Evolutionary conservation across 92 coral and sea anemone species (phyloP), one percentile per base, ranked within the genome.

Genomic region (Zoanthus sociatus): DNA sequence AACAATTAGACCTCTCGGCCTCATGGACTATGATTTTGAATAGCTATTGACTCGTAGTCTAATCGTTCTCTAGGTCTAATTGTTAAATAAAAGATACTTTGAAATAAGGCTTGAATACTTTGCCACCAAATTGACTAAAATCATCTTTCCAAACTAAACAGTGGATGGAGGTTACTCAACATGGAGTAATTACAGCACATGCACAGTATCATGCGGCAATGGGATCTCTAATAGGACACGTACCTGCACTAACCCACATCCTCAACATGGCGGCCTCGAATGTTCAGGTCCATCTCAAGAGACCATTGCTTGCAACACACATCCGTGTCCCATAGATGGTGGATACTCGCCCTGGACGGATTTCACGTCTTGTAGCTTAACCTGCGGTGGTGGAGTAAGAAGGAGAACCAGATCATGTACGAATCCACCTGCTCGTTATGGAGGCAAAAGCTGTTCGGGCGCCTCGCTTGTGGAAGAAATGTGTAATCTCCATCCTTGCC

Each of bases 371-470:
- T 93, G 96, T 51, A 88, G 85, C 51, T 73, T 77, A 45, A 51
- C 92, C 10, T 93, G 96, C 50, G 92, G 89, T 66, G 94, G 92
- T 2, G 96, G 96, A 37, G 71, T 47, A 12, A 77, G 76, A 45
- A 42, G 50, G 10, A 89, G 96, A 45, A 91, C 18, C 73, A 82
- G 96, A 87, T 61, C 89, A 30, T 93, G 96, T 78, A 77, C 94
- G 5, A 79, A 89, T 74, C 96, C 96, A 16, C 63, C 70, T 48
- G 94, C 96, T 7, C 77, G 72, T 18, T 72, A 91, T 55, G 92
- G 93, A 45, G 96, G 96, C 51, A 71, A 20, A 73, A 81, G 89
- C 72, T 93, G 96, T 68, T 76, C 84, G 42, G 96, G 96, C 20
- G 74, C 79, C 30, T 48, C 88, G 14, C 44, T 77, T 56, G 88